Evolutionary conservation across 2,888 invertebrate species (phyloP).

Genomic region (Agrilus mali): DNA sequence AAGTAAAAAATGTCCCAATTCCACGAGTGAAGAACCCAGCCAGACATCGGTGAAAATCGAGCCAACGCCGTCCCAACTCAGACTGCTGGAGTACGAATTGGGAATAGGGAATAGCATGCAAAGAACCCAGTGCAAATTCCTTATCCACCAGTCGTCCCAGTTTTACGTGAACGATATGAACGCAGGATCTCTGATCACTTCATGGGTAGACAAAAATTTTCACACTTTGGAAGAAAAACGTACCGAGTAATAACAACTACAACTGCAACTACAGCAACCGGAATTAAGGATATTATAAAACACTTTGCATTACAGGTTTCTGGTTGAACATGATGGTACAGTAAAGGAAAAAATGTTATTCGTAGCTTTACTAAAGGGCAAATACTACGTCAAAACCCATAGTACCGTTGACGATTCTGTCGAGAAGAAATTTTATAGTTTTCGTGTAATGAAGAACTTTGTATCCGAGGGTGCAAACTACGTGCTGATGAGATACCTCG

Average conservation of each 20-base stretch:
- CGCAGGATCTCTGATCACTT: slow-evolving; percentile 45
- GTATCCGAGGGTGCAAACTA: slow-evolving; percentile 52
- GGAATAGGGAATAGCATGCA: neutral
- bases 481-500: slow-evolving; percentile 46
- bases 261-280: neutral
- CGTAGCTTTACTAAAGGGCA: slow-evolving; percentile 40
- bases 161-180: slow-evolving; percentile 43
- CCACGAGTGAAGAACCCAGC: too few relatives aligned
- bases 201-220: slow-evolving; percentile 45
- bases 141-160: slow-evolving; percentile 47
- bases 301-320: slow-evolving; percentile 18
- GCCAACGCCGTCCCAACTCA: too few relatives aligned
- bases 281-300: neutral
- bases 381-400: slow-evolving; percentile 41
- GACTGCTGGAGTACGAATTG: too few relatives aligned
- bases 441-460: slow-evolving; percentile 37
- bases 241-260: slow-evolving; percentile 26
- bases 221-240: slow-evolving; percentile 55
- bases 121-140: slow-evolving; percentile 39
- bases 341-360: slow-evolving; percentile 42
- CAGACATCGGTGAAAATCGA: too few relatives aligned
- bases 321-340: slow-evolving; percentile 30
- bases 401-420: slow-evolving; percentile 36
- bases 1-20: too few relatives aligned
- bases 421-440: slow-evolving; percentile 39